Evolutionary conservation across 2,113 vertebrate species (phyloP), one percentile per base, ranked within the genome.

Genomic region (Bubo blakistoni): DNA sequence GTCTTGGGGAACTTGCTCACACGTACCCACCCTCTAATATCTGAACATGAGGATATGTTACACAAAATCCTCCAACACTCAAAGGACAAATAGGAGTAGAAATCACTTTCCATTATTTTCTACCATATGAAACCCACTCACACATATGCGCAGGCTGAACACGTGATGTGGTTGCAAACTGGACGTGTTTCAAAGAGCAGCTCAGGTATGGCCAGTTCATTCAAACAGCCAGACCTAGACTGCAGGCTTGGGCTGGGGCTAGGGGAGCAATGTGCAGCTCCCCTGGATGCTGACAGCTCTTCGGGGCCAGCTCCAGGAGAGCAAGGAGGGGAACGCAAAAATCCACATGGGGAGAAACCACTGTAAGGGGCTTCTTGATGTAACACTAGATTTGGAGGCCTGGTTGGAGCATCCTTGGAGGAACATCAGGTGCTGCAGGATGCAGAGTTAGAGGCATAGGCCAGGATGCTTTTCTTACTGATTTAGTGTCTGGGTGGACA

Each of bases 331-430:
- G 10, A 88, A 59, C 32, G 29, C 16, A 88, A 58, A 54, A 83
- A 34, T 59, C 12, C 30, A 27, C 10, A 3, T 1, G 13, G 17
- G 8, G 12, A 72, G 7, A 52, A 84, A 84, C 0, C 0, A 2
- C 55, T 4, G 0, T 29, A 24, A 65, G 13, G 29, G 16, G 2
- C 8, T 86, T 24, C 29, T 22, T 76, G 38, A 42, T 25, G 18
- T 25, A 49, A 54, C 19, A 30, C 6, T 34, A 19, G 11, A 62
- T 74, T 44, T 36, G 47, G 32, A 81, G 40, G 12, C 63, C 84
- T 76, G 9, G 22, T 24, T 76, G 32, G 52, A 29, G 8, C 21
- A 77, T 52, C 73, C 34, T 42, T 76, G 44, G 62, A 63, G 26
- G 12, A 77, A 34, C 6, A 14, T 16, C 36, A 26, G 52, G 26